A percentile compares a stretch with the other conserved stretches of the same genome.
phyloP scores from a whole-genome alignment of 1,140 invertebrate species.

The Pinna nobilis region DNA sequence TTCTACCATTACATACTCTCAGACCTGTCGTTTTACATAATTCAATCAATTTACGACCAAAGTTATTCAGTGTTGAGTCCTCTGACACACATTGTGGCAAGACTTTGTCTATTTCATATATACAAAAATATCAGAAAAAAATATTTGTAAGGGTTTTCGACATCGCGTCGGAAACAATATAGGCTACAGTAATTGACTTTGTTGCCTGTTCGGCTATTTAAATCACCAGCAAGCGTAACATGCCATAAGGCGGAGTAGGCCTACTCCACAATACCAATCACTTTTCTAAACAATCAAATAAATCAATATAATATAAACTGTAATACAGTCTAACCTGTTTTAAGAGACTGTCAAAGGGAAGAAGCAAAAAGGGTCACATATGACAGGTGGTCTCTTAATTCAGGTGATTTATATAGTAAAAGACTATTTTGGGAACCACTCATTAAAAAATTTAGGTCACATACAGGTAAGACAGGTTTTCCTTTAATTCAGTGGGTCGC shows the following conservation, averaged over 20 bases:
- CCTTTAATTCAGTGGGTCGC: no score
- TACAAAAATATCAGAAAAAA: not conserved
- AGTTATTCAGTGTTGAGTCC: not conserved
- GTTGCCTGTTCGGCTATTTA: constrained; percentile 1
- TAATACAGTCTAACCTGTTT: no score
- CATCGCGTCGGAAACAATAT: not conserved
- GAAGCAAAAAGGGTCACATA: no score
- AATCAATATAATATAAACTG: no score
- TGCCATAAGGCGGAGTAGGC: not conserved
- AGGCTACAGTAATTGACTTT: constrained; percentile 12
- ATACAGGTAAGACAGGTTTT: no score
- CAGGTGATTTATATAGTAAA: no score
- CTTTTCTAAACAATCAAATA: no score
- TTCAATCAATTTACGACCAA: not conserved
- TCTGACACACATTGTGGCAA: not conserved
- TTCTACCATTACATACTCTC: not conserved
- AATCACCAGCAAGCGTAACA: not conserved
- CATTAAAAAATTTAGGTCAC: no score
- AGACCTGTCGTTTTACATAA: not conserved
- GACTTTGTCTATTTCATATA: constrained; percentile 1
- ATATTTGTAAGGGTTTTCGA: not conserved
- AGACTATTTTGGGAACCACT: no score
- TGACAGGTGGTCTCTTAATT: no score
- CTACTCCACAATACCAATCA: no score
- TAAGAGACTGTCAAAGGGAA: no score